Base-by-base conservation (phyloP, 2,113 vertebrate genomes). In the Oreochromis tanganicae region DNA sequence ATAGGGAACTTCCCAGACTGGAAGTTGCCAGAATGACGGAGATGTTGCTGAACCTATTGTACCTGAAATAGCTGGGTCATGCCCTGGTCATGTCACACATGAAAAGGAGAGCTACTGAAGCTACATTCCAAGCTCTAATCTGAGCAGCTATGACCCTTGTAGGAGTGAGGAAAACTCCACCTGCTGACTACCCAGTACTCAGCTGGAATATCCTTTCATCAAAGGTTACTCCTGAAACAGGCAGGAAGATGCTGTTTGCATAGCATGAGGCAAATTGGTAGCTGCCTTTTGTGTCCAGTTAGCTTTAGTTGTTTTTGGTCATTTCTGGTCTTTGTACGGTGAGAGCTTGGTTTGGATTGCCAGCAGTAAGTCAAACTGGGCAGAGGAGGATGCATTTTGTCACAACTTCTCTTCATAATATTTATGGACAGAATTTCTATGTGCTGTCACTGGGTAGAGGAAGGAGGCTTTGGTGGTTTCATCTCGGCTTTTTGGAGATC, bases 381-480 rank as follows among this genome's bases (percentile, higher is more conserved):
- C 38, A 43, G 12, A 71, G 36, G 38, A 41, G 63, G 3, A 0
- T 43, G 7, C 4, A 0, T 41, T 24, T 71, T 9, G 3, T 9
- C 63, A 24, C 63, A 71, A 71, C 7, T 9, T 71, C 3, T 43
- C 1, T 71, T 68, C 6, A 38, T 66, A 8, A 66, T 66, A 66
- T 68, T 43, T 4, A 24, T 71, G 63, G n/a, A 2, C 24, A 71
- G n/a, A 71, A 71, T 71, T 71, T 71, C n/a, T 9, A 43, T 41
- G 12, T 0, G 66, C n/a, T 16, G 66, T 24, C 36, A 41, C n/a
- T 24, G 38, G 0, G n/a, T 71, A 24, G 36, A 71, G 66, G 36
- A 24, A 43, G 12, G 66, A 24, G 36, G n/a, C 36, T 71, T 43
- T 24, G 0, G n/a, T 43, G 66, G n/a, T 71, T 41, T 71, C 3